Percentiles rank a stretch among this genome's conserved stretches.
Evolutionary conservation across 2,113 vertebrate species (phyloP).

Genomic region (Synchiropus splendidus): DNA sequence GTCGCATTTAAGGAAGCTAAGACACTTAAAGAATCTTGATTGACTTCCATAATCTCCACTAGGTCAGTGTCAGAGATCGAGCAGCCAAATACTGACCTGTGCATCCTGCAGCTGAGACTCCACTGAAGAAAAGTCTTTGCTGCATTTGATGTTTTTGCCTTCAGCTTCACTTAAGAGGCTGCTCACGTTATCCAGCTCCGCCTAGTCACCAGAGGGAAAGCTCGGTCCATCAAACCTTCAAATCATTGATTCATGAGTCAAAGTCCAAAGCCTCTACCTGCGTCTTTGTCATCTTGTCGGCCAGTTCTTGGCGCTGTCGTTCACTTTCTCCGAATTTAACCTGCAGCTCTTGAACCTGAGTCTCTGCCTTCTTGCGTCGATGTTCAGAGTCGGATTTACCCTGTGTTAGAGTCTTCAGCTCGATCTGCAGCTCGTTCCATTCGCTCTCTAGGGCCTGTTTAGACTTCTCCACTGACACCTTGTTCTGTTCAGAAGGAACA

Average conservation of each 20-base stretch:
- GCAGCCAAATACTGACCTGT: too few relatives aligned
- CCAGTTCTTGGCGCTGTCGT: conserved; percentile 72
- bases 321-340: conserved; percentile 81
- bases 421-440: conserved; percentile 81
- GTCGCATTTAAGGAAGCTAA: too few relatives aligned
- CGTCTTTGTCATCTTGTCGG: conserved; percentile 75
- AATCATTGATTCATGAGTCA: neutral
- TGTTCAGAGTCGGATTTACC: conserved; percentile 84
- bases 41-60: too few relatives aligned
- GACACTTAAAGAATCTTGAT: too few relatives aligned
- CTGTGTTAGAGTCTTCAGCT: conserved; percentile 79
- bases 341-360: conserved; percentile 87
- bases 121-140: conserved; percentile 79
- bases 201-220: conserved; percentile 48
- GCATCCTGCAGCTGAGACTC: conserved; percentile 91
- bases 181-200: conserved; percentile 79
- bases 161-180: conserved; percentile 77
- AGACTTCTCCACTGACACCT: conserved; percentile 85
- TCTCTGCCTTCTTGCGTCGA: conserved; percentile 86
- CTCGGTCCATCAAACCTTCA: neutral
- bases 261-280: too few relatives aligned
- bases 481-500: conserved; percentile 69
- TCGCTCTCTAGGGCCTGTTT: conserved; percentile 89
- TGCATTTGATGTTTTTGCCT: conserved; percentile 83
- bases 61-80: too few relatives aligned